A percentile compares a stretch with the other conserved stretches of the same genome.
Evolutionary conservation across 2,113 vertebrate genomes (phyloP).

Genomic region (Orthonyx spaldingii): DNA sequence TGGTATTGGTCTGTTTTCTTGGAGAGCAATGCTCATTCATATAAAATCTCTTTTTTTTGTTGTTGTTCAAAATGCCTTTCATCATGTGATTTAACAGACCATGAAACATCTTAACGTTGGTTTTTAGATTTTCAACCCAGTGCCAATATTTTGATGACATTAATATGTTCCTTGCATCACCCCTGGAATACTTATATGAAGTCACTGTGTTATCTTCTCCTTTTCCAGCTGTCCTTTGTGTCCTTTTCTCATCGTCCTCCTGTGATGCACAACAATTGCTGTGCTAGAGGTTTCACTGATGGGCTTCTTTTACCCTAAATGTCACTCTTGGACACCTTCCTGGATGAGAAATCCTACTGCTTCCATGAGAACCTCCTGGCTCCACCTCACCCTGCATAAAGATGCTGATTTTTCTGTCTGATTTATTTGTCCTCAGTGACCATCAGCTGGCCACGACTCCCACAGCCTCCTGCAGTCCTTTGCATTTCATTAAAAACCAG

Average conservation of each 20-base stretch:
- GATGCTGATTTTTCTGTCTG: neutral
- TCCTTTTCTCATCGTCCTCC: neutral
- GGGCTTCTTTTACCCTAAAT: neutral
- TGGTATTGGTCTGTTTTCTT: neutral
- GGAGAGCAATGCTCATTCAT: neutral
- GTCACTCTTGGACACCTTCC: neutral
- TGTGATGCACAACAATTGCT: neutral
- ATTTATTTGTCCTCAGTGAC: neutral
- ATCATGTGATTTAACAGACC: slow-evolving; percentile 52
- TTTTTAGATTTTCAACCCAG: neutral
- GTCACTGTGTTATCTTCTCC: neutral
- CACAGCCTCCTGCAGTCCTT: neutral
- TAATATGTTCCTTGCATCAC: neutral
- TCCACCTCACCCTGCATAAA: neutral
- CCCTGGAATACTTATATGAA: neutral
- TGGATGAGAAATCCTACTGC: neutral
- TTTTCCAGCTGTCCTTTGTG: neutral
- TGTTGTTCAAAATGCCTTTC: slow-evolving; percentile 20
- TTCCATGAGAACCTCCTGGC: neutral
- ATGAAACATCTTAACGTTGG: neutral
- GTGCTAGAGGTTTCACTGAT: neutral
- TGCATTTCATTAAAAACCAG: neutral
- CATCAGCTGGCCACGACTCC: neutral
- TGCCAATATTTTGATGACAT: neutral
- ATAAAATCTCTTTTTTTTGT: neutral